These are phyloP conservation scores for Acronicta alni DNA, from an alignment of 2,888 invertebrate species.

Conservation along the genomic window DNA sequence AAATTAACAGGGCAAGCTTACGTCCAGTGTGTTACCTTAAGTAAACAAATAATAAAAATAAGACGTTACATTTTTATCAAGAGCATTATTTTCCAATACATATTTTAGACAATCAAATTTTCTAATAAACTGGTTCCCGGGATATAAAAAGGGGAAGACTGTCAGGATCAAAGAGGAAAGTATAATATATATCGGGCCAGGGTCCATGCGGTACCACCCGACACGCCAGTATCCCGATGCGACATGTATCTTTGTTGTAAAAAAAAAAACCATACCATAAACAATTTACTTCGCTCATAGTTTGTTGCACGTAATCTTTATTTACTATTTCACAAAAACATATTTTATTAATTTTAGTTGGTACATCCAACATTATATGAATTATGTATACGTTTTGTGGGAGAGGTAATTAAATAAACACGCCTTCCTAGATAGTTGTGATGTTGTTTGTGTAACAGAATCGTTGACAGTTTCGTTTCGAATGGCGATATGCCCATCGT, in stretches of 20 bases:
- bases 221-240: no score
- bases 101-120: no score
- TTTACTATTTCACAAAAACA: slow-evolving; percentile 79
- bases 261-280: slow-evolving; percentile 57
- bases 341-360: slow-evolving; percentile 64
- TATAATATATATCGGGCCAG: no score
- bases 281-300: slow-evolving; percentile 66
- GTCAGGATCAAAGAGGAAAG: no score
- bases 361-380: slow-evolving; percentile 59
- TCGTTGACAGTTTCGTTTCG: slow-evolving; percentile 83
- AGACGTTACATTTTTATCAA: no score
- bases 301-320: slow-evolving; percentile 86
- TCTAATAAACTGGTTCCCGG: no score
- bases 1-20: no score
- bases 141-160: no score
- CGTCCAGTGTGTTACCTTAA: no score
- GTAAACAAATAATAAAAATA: no score
- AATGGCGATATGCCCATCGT: slow-evolving; percentile 84
- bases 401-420: slow-evolving; percentile 69
- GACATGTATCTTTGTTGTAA: not conserved
- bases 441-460: slow-evolving; percentile 80
- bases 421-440: slow-evolving; percentile 57
- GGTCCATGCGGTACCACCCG: no score
- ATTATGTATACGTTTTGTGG: slow-evolving; percentile 73
- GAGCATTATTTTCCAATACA: no score